Evolutionary conservation across 1,140 invertebrate genomes (phyloP), one percentile per base, ranked within the genome.

Genomic region (Cydia pomonella): DNA sequence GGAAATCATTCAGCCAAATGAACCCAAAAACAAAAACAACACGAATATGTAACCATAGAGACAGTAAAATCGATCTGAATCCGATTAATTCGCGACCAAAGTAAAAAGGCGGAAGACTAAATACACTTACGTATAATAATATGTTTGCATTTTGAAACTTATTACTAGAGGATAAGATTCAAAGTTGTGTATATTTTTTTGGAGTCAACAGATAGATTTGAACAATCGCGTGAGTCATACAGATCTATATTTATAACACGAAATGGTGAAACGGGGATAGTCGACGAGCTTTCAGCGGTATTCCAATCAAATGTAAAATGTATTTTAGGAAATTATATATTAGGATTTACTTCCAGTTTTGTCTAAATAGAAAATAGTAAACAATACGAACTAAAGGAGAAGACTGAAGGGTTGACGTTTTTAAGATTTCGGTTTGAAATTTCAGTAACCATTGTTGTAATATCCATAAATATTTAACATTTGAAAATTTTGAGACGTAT

Each of bases 201-300:
- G 1, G 7, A 59, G 18, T 9, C 18, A 3, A 21, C 53, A 59
- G 21, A 59, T 44, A 29, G n/a, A 72, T 38, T 25, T 72, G 21
- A 41, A 72, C 71, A 50, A 72, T 47, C 38, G 27, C 50, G 76
- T 76, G 76, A 76, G 72, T 76, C 76, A 76, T 63, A 29, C 69
- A 21, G 63, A 71, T 76, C 76, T 76, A 76, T 59, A 76, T 74
- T 63, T 41, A 23, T 69, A 69, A 9, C 64, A 33, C 27, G 27
- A 66, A 64, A 66, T n/a, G 18, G 64, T 33, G 27, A 33, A 41
- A 69, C n/a, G 33, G n/a, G n/a, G 16, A 33, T 29, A 16, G 63
- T 66, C 21, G 64, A 33, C 21, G 64, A 33, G 33, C 64, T 29
- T 33, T 69, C 27, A 18, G 29, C 16, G 27, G 29, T 69, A 69